Percentiles rank a stretch among this genome's conserved stretches.
These are phyloP conservation scores for Tenthredo distinguenda DNA, from an alignment of 2,888 invertebrate species.

Conservation along the genomic window DNA sequence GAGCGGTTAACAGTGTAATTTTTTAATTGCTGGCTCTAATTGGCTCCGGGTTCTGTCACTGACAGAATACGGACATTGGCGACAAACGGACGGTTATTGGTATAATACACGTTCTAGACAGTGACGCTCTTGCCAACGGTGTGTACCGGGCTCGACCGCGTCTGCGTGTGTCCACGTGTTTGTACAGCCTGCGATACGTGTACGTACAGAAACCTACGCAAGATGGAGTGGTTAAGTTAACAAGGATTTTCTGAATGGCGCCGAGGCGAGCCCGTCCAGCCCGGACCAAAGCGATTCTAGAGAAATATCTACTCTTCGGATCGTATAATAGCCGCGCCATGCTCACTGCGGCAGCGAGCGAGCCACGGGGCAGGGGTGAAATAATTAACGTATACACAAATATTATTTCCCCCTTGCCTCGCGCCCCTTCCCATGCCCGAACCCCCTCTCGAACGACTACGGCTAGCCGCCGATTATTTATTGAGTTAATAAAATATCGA, in stretches of 20 bases:
- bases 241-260: constrained; percentile 49
- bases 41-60: constrained; percentile 76
- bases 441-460: neutral
- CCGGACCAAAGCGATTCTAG: constrained; percentile 16
- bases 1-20: constrained; percentile 64
- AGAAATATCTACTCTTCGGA: constrained; percentile 46
- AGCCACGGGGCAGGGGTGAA: constrained; percentile 26
- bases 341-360: constrained; percentile 6
- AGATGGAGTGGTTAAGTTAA: constrained; percentile 48
- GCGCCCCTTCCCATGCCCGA: neutral
- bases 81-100: constrained; percentile 53
- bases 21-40: constrained; percentile 76
- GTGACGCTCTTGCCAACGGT: neutral
- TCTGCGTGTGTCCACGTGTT: neutral
- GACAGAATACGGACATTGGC: constrained; percentile 63
- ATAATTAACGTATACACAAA: constrained; percentile 43
- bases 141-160: neutral
- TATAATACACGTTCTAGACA: neutral
- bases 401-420: neutral
- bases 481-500: constrained; percentile 13
- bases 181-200: neutral
- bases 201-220: constrained; percentile 7
- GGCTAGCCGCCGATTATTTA: neutral
- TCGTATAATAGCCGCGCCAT: constrained; percentile 39
- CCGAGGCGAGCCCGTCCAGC: constrained; percentile 20